Evolutionary conservation across 1,140 invertebrate genomes (phyloP).

Genomic region (Maconellicoccus hirsutus): DNA sequence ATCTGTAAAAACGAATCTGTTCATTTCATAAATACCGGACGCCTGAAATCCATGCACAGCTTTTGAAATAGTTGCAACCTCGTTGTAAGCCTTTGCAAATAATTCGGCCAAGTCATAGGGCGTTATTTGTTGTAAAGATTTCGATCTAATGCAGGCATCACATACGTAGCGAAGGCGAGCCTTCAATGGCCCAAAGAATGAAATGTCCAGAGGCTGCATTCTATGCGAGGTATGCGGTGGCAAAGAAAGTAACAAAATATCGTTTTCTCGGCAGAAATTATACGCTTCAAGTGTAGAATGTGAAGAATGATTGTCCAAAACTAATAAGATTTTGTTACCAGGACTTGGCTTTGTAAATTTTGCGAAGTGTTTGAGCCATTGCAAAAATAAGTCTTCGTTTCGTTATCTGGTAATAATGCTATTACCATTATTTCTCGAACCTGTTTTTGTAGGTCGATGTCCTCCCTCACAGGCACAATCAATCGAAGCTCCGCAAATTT

Average conservation of each 20-base stretch:
- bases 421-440: too few species aligned
- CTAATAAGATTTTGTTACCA: slow-evolving; percentile 31
- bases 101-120: not conserved
- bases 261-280: slow-evolving; percentile 32
- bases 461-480: too few species aligned
- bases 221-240: slow-evolving; percentile 35
- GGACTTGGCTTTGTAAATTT: slow-evolving; percentile 29
- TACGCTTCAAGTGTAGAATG: slow-evolving; percentile 25
- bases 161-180: not conserved
- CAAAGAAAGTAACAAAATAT: slow-evolving; percentile 34
- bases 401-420: too few species aligned
- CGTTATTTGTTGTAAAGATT: not conserved
- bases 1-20: too few species aligned
- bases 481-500: too few species aligned
- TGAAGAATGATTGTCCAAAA: slow-evolving; percentile 32
- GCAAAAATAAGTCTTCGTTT: slow-evolving; percentile 33
- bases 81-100: not conserved
- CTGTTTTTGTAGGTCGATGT: too few species aligned
- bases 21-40: not conserved
- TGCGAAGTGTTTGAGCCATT: slow-evolving; percentile 32
- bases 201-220: slow-evolving; percentile 34
- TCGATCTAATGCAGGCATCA: not conserved
- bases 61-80: not conserved
- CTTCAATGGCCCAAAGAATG: slow-evolving; percentile 36
- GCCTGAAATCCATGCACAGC: not conserved